A percentile compares a stretch with the other conserved stretches of the same genome.
Evolutionary conservation across 2,888 invertebrate species (phyloP).

Genomic region (Drosophila anceps): DNA sequence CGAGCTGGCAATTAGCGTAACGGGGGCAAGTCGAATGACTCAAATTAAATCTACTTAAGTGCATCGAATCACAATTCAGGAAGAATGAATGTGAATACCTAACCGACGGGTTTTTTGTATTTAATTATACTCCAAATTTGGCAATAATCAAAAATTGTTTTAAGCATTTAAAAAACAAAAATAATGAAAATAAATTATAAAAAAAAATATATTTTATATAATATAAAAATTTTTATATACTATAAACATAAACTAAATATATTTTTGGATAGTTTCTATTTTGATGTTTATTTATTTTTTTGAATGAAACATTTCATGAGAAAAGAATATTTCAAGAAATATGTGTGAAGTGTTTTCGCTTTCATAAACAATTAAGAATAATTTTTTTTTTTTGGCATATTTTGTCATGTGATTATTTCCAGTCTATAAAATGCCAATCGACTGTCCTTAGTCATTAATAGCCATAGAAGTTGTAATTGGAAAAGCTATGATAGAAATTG

Average conservation of each 20-base stretch:
- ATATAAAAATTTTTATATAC: not conserved
- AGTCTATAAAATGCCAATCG: constrained; percentile 27
- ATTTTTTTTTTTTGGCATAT: constrained; percentile 4
- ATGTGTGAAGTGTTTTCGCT: not conserved
- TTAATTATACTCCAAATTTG: not conserved
- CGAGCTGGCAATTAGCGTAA: constrained; percentile 46
- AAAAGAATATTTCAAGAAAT: constrained; percentile 11
- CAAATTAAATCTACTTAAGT: constrained; percentile 36
- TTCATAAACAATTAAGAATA: constrained; percentile 9
- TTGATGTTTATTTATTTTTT: not conserved
- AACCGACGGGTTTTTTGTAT: constrained; percentile 6
- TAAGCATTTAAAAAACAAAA: not conserved
- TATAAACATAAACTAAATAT: not conserved
- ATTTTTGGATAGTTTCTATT: not conserved
- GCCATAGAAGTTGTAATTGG: constrained; percentile 30
- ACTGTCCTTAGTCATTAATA: constrained; percentile 42
- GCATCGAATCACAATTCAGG: constrained; percentile 29
- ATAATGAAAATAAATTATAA: not conserved
- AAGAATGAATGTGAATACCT: not conserved
- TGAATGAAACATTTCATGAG: not conserved
- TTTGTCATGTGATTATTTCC: constrained; percentile 21
- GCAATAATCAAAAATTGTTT: not conserved
- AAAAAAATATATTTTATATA: too few species aligned
- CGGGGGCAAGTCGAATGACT: constrained; percentile 42
- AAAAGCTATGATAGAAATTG: constrained; percentile 46